phyloP scores from a whole-genome alignment of 2,113 vertebrate species.

The Brachionichthys hirsutus region DNA sequence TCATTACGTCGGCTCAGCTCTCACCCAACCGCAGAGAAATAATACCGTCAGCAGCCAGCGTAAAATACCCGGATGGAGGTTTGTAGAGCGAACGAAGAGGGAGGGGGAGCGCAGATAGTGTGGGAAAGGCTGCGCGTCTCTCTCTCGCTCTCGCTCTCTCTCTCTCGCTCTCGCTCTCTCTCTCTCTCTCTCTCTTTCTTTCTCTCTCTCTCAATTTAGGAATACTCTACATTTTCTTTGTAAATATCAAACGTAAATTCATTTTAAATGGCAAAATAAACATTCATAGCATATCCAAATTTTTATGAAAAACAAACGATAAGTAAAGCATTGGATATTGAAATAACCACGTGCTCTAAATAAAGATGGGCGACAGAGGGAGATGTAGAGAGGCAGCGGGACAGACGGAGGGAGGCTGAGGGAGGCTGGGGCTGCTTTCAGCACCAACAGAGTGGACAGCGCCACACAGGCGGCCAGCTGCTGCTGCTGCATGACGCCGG shows the following conservation, averaged over 20 bases:
- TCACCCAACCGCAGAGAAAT: constrained; percentile 1
- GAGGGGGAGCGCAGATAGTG: constrained; percentile 44
- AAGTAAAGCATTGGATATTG: neutral
- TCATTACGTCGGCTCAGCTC: constrained; percentile 22
- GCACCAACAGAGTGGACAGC: constrained; percentile 77
- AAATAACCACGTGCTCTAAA: neutral
- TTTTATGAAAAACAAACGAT: neutral
- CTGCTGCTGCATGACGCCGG: constrained; percentile 56
- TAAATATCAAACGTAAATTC: neutral
- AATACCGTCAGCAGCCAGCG: constrained; percentile 23
- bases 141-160: constrained; percentile 4
- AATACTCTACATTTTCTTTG: neutral
- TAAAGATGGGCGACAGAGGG: constrained; percentile 39
- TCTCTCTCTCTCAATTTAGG: neutral
- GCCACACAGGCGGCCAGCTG: constrained; percentile 71
- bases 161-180: neutral
- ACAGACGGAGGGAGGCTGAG: constrained; percentile 14
- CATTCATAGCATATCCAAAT: accelerated
- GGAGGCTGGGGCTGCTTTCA: constrained; percentile 61
- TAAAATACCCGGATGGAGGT: constrained; percentile 71
- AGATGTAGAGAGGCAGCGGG: constrained; percentile 31
- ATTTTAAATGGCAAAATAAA: neutral
- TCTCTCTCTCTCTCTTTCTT: neutral
- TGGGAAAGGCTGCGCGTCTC: constrained; percentile 5
- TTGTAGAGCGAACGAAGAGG: constrained; percentile 56